These are phyloP conservation scores for Montipora capricornis DNA, from an alignment of 64 coral and sea anemone genomes.

Conservation along the genomic window DNA sequence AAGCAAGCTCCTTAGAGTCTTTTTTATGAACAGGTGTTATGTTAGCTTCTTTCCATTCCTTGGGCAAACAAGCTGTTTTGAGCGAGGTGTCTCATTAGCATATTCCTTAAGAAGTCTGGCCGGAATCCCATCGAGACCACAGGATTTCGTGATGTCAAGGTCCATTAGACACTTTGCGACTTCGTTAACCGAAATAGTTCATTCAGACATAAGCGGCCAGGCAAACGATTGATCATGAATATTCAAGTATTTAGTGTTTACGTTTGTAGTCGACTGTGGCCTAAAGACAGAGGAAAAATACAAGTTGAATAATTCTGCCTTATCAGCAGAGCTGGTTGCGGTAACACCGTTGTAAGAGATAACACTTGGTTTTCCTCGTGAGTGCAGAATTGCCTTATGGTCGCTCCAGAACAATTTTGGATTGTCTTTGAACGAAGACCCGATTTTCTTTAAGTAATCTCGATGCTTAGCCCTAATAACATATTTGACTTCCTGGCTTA, in stretches of 20 bases:
- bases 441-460: constrained; percentile 27
- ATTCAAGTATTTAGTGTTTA: constrained; percentile 18
- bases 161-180: constrained; percentile 29
- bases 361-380: constrained; percentile 21
- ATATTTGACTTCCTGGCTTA: constrained; percentile 4
- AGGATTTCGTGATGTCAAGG: constrained; percentile 29
- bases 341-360: constrained; percentile 7
- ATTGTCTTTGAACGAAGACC: constrained; percentile 13
- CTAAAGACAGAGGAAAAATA: constrained; percentile 22
- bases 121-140: constrained; percentile 48
- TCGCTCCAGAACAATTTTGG: constrained; percentile 46
- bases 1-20: neutral
- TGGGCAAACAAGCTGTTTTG: constrained; percentile 14
- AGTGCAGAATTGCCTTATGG: constrained; percentile 46
- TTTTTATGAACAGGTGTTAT: constrained; percentile 43
- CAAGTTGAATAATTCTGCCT: constrained; percentile 39
- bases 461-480: constrained; percentile 29
- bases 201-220: constrained; percentile 9
- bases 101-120: constrained; percentile 24
- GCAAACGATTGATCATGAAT: constrained; percentile 13
- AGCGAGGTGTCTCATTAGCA: neutral
- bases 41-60: constrained; percentile 39
- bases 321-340: constrained; percentile 26
- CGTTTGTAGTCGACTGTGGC: constrained; percentile 1
- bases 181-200: constrained; percentile 15